Evolutionary conservation across 2,797 vertebrate genomes (phyloP).

Genomic region (Xenopus petersii): DNA sequence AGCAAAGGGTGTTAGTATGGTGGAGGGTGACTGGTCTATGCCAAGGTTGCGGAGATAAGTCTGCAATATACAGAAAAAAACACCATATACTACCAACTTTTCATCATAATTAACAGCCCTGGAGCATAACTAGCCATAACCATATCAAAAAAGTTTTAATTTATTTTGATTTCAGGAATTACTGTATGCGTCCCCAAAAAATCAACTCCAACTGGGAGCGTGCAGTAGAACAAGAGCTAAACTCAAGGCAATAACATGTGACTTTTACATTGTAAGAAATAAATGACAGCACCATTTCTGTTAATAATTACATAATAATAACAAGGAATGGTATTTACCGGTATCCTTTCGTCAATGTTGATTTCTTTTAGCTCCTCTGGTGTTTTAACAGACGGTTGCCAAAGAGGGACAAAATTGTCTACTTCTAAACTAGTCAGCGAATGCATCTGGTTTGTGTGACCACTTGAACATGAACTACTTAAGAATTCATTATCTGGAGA

Average conservation of each 20-base stretch:
- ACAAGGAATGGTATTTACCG: conserved; percentile 62
- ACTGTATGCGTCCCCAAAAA: too few species aligned
- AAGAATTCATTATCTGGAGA: conserved; percentile 59
- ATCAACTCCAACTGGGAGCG: too few species aligned
- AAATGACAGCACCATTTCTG: too few species aligned
- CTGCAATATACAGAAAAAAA: conserved; percentile 57
- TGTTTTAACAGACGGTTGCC: conserved; percentile 58
- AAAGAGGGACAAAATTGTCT: conserved; percentile 62
- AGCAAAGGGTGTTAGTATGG: conserved; percentile 72
- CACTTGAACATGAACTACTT: conserved; percentile 57
- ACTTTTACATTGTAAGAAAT: too few species aligned
- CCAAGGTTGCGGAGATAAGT: conserved; percentile 78
- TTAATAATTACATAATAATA: too few species aligned
- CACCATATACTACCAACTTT: too few species aligned
- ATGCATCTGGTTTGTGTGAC: conserved; percentile 50
- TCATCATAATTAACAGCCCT: too few species aligned
- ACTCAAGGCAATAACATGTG: too few species aligned
- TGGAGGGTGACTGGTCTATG: conserved; percentile 78
- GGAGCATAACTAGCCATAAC: too few species aligned
- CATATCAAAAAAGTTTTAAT: too few species aligned
- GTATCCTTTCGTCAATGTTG: conserved; percentile 84
- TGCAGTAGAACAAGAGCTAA: too few species aligned
- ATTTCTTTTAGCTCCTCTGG: conserved; percentile 60
- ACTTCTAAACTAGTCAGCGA: conserved; percentile 66
- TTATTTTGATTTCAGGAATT: too few species aligned